Evolutionary conservation across 2,113 vertebrate genomes (phyloP), one percentile per base, ranked within the genome.

Genomic region (Brachyistius frenatus): DNA sequence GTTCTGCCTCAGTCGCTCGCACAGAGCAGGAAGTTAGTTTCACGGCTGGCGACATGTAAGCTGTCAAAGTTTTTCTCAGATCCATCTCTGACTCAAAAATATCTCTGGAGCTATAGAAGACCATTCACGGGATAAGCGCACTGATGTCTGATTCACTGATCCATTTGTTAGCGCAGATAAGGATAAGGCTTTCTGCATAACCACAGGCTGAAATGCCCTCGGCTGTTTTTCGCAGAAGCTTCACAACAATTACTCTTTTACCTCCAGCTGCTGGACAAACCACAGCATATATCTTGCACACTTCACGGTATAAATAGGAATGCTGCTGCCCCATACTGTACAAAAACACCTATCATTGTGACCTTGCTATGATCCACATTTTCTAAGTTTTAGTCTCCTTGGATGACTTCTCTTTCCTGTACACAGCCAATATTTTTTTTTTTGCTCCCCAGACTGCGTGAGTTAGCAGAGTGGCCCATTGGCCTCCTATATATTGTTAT

Each of bases 401-500:
- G 88, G 87, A 85, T 85, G 88, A 90, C 90, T 91, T 87, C 55
- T 69, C 37, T 64, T 71, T 44, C 23, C 49, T 78, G 60, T 69
- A 62, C 60, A 83, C 56, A 83, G 70, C 63, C 86, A 79, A 57
- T 83, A 63, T 68, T 66, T 83, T 77, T 63, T 66, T 72, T 53
- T 61, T 50, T 49, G 0, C 68, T 85, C 70, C 79, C 78, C 14
- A 4, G 66, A 76, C 85, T 73, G 62, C 77, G 71, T 84, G 85
- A 81, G 83, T 87, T 89, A 86, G 74, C 82, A 47, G 76, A 39
- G 70, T 86, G 86, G 87, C 84, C 87, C 79, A 81, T 73, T 92
- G 90, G 84, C 92, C 91, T 87, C 77, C 86, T 84, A 90, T 92
- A 92, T 93, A 92, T 92, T 90, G 89, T 92, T 78, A 76, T 90